Percentiles rank a stretch among this genome's conserved stretches.
These are phyloP conservation scores for Saturnia pavonia DNA, from an alignment of 2,888 invertebrate species.

Conservation along the genomic window DNA sequence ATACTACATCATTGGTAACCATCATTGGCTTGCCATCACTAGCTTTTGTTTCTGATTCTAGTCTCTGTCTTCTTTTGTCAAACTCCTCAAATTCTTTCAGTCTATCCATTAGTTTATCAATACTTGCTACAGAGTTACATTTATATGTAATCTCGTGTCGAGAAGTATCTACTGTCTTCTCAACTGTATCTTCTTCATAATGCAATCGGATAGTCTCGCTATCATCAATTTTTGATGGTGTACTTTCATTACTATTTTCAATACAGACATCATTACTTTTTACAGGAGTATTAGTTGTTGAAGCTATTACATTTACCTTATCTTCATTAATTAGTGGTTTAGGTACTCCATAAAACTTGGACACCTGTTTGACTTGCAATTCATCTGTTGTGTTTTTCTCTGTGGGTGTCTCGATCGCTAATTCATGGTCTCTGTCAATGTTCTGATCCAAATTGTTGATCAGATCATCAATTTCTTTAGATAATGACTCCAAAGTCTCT, in stretches of 20 bases:
- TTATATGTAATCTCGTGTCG: conserved; percentile 67
- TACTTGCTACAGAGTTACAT: conserved; percentile 67
- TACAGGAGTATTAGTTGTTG: conserved; percentile 61
- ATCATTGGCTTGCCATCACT: conserved; percentile 67
- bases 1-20: conserved; percentile 75
- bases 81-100: conserved; percentile 77
- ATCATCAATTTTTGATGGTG: conserved; percentile 71
- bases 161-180: conserved; percentile 58
- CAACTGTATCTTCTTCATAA: conserved; percentile 71
- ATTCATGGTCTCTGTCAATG: conserved; percentile 63
- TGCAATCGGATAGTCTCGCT: conserved; percentile 73
- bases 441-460: conserved; percentile 73
- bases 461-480: conserved; percentile 75
- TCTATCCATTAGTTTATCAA: conserved; percentile 77
- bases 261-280: conserved; percentile 60
- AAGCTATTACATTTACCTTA: conserved; percentile 48
- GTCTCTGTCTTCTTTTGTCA: conserved; percentile 73
- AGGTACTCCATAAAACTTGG: conserved; percentile 66
- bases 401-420: conserved; percentile 30
- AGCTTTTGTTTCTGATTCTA: conserved; percentile 65
- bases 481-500: conserved; percentile 71
- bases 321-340: conserved; percentile 64
- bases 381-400: conserved; percentile 39
- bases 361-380: conserved; percentile 58
- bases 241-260: conserved; percentile 55